Evolutionary conservation across 2,797 vertebrate species (phyloP).

Genomic region (Rachycentron canadum): DNA sequence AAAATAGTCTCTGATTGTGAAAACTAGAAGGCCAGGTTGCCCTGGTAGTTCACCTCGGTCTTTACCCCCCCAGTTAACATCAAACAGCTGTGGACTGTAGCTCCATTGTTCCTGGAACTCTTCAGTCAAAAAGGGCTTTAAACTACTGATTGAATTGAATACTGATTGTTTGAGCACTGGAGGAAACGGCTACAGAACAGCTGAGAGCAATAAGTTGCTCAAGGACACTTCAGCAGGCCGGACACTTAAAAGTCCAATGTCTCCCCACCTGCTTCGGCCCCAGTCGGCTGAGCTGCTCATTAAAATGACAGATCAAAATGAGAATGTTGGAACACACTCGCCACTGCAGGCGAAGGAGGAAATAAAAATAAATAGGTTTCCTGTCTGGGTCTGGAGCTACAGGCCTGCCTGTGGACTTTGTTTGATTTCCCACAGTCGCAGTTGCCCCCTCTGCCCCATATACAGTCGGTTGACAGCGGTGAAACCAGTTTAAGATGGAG

Average conservation of each 20-base stretch:
- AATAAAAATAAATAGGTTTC: constrained; percentile 44
- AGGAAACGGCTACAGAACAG: not conserved
- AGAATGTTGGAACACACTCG: not conserved
- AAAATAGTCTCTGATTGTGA: no score
- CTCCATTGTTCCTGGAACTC: not conserved
- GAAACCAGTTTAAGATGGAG: constrained; percentile 42
- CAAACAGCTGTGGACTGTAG: not conserved
- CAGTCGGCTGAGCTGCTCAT: not conserved
- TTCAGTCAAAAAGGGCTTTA: not conserved
- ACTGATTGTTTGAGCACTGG: not conserved
- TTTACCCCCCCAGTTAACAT: no score
- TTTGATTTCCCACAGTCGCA: constrained; percentile 57
- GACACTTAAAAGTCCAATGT: not conserved
- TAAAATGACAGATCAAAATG: not conserved
- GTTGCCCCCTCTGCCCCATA: constrained; percentile 17
- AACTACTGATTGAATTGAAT: not conserved
- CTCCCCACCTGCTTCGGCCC: not conserved
- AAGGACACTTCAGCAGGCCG: not conserved
- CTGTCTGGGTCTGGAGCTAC: constrained; percentile 29
- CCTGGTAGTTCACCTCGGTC: no score
- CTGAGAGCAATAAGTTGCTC: not conserved
- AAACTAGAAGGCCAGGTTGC: not conserved
- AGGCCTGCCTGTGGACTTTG: constrained; percentile 26
- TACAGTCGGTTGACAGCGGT: constrained; percentile 7
- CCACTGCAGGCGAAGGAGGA: not conserved